Base-by-base conservation (phyloP, 2,888 invertebrate genomes). In the Melanostoma mellinum region DNA sequence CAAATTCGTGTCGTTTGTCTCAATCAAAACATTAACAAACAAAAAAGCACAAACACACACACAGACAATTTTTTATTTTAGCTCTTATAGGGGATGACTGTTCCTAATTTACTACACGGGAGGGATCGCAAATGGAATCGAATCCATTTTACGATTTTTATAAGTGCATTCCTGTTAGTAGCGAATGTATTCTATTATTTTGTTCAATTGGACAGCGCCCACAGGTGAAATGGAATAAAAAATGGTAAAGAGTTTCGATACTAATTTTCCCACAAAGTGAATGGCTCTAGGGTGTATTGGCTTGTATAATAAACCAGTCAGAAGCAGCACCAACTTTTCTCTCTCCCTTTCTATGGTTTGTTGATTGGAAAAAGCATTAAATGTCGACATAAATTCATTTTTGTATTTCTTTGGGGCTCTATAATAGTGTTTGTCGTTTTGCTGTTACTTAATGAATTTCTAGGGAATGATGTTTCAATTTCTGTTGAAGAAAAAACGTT, bases 151-250 rank as follows among this genome's bases (percentile, higher is more conserved):
- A 84, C 84, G 84, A 84, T 74, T 78, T 82, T 82, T 82, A 82
- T 82, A 84, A 79, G 79, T 75, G 74, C 74, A 79, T 20, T 20
- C 20, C 79, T 46, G 68, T 67, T 56, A 63, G 56, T 69, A 65
- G 33, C 52, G 84, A 61, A 60, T 50, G 55, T 65, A 71, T 84
- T 79, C 79, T 79, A 84, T 84, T 79, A 84, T 74, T 84, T 84
- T 71, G 50, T 63, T n/a, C 84, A 74, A 74, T 74, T 75, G 79
- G 79, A 78, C 53, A 61, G 8, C 30, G 67, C 74, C 73, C 50
- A 67, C 42, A 65, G 85, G 81, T 80, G 72, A 85, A 86, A 86
- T 86, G 85, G 85, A 85, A 86, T 82, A 85, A 86, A 77, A 80
- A 82, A 81, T 74, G 71, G 55, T 56, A 71, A 75, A 71, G 63